Evolutionary conservation across 2,113 vertebrate species (phyloP).

Genomic region (Acinonyx jubatus): DNA sequence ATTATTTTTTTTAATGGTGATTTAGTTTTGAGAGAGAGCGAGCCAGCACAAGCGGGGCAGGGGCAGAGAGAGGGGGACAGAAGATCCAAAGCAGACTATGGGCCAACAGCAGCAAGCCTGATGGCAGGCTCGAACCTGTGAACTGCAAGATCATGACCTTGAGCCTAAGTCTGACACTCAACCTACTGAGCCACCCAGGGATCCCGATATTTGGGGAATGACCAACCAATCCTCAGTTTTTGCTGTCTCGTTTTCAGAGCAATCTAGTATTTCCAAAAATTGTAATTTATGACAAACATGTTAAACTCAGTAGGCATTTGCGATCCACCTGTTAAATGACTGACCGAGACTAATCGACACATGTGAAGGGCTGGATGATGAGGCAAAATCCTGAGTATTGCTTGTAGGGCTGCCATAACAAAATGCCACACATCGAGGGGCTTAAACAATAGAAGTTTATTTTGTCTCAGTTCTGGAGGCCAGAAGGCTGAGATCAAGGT

Average conservation of each 20-base stretch:
- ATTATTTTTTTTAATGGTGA: neutral
- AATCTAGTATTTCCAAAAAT: neutral
- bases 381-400: constrained; percentile 41
- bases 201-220: neutral
- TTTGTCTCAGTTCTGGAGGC: neutral
- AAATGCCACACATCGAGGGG: constrained; percentile 17
- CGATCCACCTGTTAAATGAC: neutral
- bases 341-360: constrained; percentile 5
- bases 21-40: too few species aligned
- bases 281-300: constrained; percentile 15
- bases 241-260: constrained; percentile 23
- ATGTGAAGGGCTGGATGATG: neutral
- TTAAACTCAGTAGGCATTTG: neutral
- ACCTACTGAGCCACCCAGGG: too few species aligned
- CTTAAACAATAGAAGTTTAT: neutral
- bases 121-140: too few species aligned
- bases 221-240: neutral
- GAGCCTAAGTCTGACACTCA: too few species aligned
- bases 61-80: too few species aligned
- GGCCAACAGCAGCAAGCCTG: too few species aligned
- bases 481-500: neutral
- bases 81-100: too few species aligned
- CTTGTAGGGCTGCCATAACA: neutral
- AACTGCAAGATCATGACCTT: too few species aligned
- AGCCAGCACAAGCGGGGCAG: too few species aligned